Evolutionary conservation across 2,113 vertebrate genomes (phyloP), one percentile per base, ranked within the genome.

Genomic region (Pyxicephalus adspersus): DNA sequence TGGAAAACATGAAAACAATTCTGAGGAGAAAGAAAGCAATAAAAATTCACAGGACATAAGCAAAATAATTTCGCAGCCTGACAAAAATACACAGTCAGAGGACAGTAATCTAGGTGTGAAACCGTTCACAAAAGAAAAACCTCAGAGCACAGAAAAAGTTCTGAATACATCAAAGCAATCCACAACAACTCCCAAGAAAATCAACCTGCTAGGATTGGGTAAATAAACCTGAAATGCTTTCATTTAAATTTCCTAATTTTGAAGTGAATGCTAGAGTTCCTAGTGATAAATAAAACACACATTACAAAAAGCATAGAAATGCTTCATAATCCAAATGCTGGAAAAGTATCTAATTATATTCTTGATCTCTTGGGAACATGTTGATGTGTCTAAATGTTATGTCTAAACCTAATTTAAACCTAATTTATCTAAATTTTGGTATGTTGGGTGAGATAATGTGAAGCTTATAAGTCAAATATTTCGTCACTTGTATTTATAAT

Each of bases 401-500:
- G n/a, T 16, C 15, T 17, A 74, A 29, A 38, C 7, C 1, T 63
- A 31, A 11, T 11, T 22, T 61, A 25, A n/a, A n/a, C n/a, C n/a
- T n/a, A 31, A 9, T 6, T 28, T 17, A 13, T 17, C n/a, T 25
- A 63, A 61, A 34, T 74, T n/a, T 63, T 16, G 31, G 2, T 50
- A 25, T 45, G 23, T 20, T 66, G 64, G 54, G 11, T 2, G 18
- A 28, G 31, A 23, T 50, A 11, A 28, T 28, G n/a, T 50, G 28
- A 63, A 64, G 25, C 13, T 16, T 16, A 16, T 23, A 64, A 38
- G 23, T 55, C 20, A 38, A 61, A 61, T 22, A 38, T 57, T 57
- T 64, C 18, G 52, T 64, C n/a, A 64, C 18, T 51, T 28, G n/a
- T 64, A 76, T 28, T 64, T 64, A n/a, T 64, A 50, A 76, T 16